Percentiles rank a stretch among this genome's conserved stretches.
These are phyloP conservation scores for Sympetrum striolatum DNA, from an alignment of 2,888 invertebrate species.

Conservation along the genomic window DNA sequence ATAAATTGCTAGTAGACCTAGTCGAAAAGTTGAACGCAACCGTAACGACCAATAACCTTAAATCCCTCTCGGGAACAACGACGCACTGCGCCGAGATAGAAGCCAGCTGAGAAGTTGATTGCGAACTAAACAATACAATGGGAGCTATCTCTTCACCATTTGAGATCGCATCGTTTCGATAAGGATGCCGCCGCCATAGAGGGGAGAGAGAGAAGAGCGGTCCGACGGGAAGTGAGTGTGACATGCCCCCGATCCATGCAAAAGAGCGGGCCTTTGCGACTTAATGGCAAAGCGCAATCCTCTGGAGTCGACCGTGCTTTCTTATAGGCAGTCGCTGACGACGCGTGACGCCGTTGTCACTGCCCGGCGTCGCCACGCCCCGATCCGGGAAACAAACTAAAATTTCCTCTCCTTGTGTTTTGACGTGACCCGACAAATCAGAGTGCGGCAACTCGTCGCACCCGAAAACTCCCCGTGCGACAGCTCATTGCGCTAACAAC, in stretches of 20 bases:
- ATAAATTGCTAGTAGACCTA: background rate
- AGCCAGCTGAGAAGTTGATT: background rate
- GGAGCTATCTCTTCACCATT: slow-evolving; percentile 12
- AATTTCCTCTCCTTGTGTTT: background rate
- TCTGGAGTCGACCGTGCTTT: background rate
- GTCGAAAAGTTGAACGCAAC: background rate
- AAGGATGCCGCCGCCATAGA: slow-evolving; percentile 1
- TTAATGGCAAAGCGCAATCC: background rate
- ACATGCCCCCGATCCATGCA: background rate
- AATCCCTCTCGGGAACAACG: background rate
- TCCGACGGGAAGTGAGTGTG: background rate
- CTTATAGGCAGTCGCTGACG: background rate
- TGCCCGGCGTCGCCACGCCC: background rate
- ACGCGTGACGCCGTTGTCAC: background rate
- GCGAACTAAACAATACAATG: slow-evolving; percentile 34
- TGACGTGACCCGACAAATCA: no score
- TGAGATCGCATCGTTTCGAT: slow-evolving; percentile 10
- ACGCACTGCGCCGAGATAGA: background rate
- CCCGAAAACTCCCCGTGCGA: no score
- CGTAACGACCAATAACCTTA: background rate
- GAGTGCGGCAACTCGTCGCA: no score
- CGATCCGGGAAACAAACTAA: background rate
- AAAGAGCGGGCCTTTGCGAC: background rate
- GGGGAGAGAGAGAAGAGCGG: background rate
- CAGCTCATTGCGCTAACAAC: no score